These are phyloP conservation scores for Panagrolaimus sp. DNA, from an alignment of 1,140 invertebrate species.

Conservation along the genomic window DNA sequence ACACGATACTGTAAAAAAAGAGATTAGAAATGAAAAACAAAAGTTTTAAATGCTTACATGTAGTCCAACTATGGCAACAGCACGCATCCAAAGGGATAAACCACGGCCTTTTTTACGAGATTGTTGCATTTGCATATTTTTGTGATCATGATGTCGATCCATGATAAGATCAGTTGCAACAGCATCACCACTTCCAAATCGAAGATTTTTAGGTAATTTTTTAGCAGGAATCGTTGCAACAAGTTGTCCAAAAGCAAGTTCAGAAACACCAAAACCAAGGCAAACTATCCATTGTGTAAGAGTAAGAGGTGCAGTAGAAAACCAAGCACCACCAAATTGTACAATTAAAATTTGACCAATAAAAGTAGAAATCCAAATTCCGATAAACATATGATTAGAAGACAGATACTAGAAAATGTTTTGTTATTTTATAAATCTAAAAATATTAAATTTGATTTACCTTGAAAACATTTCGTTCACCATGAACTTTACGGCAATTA, in stretches of 20 bases:
- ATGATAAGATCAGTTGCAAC: constrained; percentile 22
- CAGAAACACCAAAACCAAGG: constrained; percentile 87
- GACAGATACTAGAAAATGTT: constrained; percentile 75
- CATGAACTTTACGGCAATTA: constrained; percentile 97
- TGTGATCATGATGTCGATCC: neutral
- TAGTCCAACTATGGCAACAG: constrained; percentile 50
- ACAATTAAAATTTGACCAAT: constrained; percentile 89
- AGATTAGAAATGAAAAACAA: constrained; percentile 16
- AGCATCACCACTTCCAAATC: constrained; percentile 45
- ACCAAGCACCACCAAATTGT: constrained; percentile 91
- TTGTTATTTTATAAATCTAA: no score
- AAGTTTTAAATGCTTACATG: constrained; percentile 42
- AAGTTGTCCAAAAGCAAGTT: constrained; percentile 87
- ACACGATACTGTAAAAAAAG: constrained; percentile 37
- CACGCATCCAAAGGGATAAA: constrained; percentile 45
- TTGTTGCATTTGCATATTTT: neutral
- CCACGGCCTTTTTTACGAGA: constrained; percentile 15
- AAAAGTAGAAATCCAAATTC: constrained; percentile 90
- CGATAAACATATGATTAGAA: constrained; percentile 95
- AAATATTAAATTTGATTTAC: neutral
- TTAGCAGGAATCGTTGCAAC: constrained; percentile 88
- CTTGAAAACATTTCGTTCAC: constrained; percentile 83
- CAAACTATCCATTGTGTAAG: constrained; percentile 97
- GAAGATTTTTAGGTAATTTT: constrained; percentile 74
- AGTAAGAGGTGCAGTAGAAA: constrained; percentile 75